Percentiles rank a stretch among this genome's conserved stretches.
Conservation (phyloP, 1,140 invertebrate genomes). For the Macrostomum lignano region DNA sequence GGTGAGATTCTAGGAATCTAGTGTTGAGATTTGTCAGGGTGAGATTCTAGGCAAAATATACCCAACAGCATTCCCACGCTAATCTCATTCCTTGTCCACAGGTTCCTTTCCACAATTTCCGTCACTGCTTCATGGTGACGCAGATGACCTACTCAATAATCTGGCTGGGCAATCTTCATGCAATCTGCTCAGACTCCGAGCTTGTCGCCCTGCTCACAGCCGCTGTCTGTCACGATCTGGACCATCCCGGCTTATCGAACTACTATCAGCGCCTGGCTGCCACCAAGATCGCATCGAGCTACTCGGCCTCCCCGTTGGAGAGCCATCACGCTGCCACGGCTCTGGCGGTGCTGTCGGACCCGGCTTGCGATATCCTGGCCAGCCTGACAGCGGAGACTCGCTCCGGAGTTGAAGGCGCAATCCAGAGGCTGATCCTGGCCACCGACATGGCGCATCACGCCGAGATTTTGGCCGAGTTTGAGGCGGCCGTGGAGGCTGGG, state of each 20-base stretch:
- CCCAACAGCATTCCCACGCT: no score
- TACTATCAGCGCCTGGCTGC: slow-evolving; percentile 53
- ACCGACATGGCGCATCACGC: slow-evolving; percentile 63
- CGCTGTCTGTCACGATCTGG: slow-evolving; percentile 39
- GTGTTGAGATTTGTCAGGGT: no score
- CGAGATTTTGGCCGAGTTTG: slow-evolving; percentile 51
- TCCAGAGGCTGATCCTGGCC: slow-evolving; percentile 51
- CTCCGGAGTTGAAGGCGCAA: no score
- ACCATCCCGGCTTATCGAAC: slow-evolving; percentile 28
- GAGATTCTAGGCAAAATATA: no score
- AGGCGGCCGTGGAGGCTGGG: no score
- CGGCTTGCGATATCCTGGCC: slow-evolving; percentile 46
- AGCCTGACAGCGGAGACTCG: no score
- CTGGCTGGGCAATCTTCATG: slow-evolving; percentile 39
- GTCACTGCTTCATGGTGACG: slow-evolving; percentile 59
- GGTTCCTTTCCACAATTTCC: slow-evolving; percentile 55
- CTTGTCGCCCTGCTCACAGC: slow-evolving; percentile 47
- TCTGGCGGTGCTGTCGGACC: slow-evolving; percentile 42
- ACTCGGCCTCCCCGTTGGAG: slow-evolving; percentile 54
- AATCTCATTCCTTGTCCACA: slow-evolving; percentile 22
- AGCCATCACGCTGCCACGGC: slow-evolving; percentile 58
- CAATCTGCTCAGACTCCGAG: slow-evolving; percentile 43
- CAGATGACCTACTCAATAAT: slow-evolving; percentile 70
- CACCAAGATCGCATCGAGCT: slow-evolving; percentile 48
- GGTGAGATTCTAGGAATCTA: no score